Base-by-base conservation (phyloP, 37 sponge, comb jelly and placozoan genomes). In the Halichondria panicea region DNA sequence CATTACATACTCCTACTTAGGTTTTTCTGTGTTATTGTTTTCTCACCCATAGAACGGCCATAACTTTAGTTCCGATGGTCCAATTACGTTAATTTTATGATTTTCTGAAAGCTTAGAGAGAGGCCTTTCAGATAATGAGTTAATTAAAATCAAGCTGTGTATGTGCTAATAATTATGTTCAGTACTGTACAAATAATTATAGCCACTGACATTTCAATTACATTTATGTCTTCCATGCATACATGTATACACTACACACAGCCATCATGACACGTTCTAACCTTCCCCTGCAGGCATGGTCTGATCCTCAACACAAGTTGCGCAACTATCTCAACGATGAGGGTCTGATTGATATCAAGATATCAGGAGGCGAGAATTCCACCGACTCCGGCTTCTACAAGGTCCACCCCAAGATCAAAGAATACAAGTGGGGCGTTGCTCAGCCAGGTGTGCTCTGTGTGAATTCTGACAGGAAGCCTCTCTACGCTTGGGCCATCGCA, bases 361-460 rank as follows among this genome's bases (percentile, higher is more conserved):
- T 90, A 12, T 85, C 91, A 60, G 86, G 86, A 18, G 86, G 86
- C 6, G 90, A 89, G 64, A 68, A 62, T 25, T 37, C 85, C 8
- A 83, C 84, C 28, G 90, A 89, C 64, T 80, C 86, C 19, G 34
- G 15, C 32, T 84, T 84, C 76, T 89, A 89, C 72, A 80, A 90
- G 37, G 68, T 84, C 11, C 82, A 87, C 60, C 81, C 89, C 1
- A 55, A 58, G 31, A 88, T 83, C 58, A 87, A 88, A 66, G 13
- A 59, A 2, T 92, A 92, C 76, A 81, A 81, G 43, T 39, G 84
- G 34, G 89, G 89, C 28, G 84, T 88, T 22, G 93, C 80, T 0
- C 93, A 92, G 52, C 93, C 93, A 27, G 93, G 72, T 50, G 91
- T 90, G 0, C 73, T 90, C 43, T 81, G 82, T 72, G 66, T 90